Percentiles rank a stretch among this genome's conserved stretches.
Evolutionary conservation across 30 jellyfish, hydroid and myxozoan species (phyloP).

Genomic region (Hydractinia echinata): DNA sequence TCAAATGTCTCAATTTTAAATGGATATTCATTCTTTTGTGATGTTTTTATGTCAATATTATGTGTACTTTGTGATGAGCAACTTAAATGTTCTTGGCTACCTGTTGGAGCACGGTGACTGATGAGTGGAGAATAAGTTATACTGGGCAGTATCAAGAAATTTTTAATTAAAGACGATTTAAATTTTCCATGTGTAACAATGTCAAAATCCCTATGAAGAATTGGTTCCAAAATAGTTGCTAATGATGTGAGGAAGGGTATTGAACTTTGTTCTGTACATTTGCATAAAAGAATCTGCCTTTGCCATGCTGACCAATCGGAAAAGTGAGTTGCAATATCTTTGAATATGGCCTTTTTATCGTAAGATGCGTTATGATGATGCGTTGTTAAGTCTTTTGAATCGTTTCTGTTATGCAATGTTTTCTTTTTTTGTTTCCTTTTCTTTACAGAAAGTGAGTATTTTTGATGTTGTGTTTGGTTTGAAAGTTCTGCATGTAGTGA

Average conservation of each 20-base stretch:
- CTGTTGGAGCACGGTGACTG: neutral
- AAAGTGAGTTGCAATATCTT: constrained; percentile 28
- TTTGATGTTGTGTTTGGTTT: too few species aligned
- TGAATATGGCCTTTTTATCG: constrained; percentile 38
- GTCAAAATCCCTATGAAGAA: constrained; percentile 45
- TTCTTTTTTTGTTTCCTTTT: too few species aligned
- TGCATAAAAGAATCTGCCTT: constrained; percentile 45
- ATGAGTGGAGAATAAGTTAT: too few species aligned
- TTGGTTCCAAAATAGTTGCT: constrained; percentile 66
- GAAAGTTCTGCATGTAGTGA: too few species aligned
- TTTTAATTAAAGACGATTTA: neutral
- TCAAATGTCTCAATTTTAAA: neutral
- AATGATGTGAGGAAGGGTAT: constrained; percentile 43
- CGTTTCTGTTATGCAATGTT: too few species aligned
- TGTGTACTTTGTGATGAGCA: neutral
- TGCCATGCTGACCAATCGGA: constrained; percentile 61
- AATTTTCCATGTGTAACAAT: neutral
- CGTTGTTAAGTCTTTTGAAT: neutral
- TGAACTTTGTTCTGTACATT: constrained; percentile 50
- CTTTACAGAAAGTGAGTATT: too few species aligned
- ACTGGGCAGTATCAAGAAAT: neutral
- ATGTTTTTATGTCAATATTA: neutral
- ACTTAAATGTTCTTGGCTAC: neutral
- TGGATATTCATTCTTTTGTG: neutral
- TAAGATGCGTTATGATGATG: constrained; percentile 35